Percentiles rank a stretch among this genome's conserved stretches.
Conservation (phyloP, 1,140 invertebrate species). For the Rhyzopertha dominica region DNA sequence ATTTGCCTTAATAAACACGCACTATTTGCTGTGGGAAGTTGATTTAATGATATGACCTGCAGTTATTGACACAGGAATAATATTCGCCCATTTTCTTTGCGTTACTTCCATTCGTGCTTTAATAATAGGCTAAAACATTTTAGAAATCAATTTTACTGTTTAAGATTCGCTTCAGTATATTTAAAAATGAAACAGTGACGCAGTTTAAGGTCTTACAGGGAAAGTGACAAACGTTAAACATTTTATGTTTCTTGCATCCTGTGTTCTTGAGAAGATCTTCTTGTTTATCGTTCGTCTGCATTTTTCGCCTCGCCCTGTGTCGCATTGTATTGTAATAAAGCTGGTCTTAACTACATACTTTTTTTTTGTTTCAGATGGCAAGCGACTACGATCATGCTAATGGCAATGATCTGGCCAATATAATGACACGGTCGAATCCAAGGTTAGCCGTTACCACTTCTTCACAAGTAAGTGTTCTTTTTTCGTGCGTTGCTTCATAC, state of each 20-base stretch:
- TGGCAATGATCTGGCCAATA: slow-evolving; percentile 25
- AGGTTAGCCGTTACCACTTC: slow-evolving; percentile 29
- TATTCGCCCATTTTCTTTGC: no score
- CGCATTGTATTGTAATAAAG: background rate
- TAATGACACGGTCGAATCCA: slow-evolving; percentile 27
- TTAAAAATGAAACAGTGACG: background rate
- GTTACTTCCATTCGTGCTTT: no score
- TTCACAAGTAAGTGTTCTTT: slow-evolving; percentile 37
- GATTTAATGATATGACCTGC: no score
- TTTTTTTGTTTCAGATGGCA: slow-evolving; percentile 33
- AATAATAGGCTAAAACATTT: no score
- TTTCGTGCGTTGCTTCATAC: no score
- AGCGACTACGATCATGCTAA: slow-evolving; percentile 33
- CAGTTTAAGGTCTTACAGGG: background rate
- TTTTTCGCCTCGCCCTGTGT: background rate
- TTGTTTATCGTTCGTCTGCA: background rate
- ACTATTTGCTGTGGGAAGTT: no score
- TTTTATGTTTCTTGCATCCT: background rate
- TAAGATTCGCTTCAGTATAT: no score
- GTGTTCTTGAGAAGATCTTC: background rate
- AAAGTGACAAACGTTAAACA: background rate
- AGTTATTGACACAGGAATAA: no score
- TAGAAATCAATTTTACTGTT: no score
- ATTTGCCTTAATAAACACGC: no score
- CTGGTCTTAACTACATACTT: background rate